A percentile compares a stretch with the other conserved stretches of the same genome.
These are phyloP conservation scores for Sebastes minor DNA, from an alignment of 2,797 vertebrate species.

Conservation along the genomic window DNA sequence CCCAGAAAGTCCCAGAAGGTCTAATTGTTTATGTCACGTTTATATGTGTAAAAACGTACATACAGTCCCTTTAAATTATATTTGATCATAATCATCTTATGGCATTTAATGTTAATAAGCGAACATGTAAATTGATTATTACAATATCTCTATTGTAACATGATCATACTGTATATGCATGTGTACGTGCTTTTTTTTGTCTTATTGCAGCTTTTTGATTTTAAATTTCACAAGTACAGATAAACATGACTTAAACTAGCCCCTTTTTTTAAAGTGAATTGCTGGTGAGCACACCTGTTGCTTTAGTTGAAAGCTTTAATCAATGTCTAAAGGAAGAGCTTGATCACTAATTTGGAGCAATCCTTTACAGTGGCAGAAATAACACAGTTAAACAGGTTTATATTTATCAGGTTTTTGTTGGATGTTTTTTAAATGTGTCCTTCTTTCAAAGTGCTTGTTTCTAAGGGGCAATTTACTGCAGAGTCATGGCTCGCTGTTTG, in stretches of 20 bases:
- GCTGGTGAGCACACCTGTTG: not conserved
- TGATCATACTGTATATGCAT: not conserved
- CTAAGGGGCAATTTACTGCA: not conserved
- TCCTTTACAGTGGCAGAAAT: not conserved
- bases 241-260: not conserved
- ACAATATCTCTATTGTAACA: not conserved
- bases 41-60: too few species aligned
- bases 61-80: not conserved
- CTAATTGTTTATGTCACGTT: too few species aligned
- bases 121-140: not conserved
- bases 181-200: not conserved
- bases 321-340: not conserved
- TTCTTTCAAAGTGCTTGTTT: not conserved
- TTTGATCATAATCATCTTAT: not conserved
- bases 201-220: not conserved
- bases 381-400: not conserved
- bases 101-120: too few species aligned
- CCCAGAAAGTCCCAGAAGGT: too few species aligned
- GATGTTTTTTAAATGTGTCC: not conserved
- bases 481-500: not conserved
- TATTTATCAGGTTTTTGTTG: not conserved
- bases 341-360: not conserved
- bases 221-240: not conserved
- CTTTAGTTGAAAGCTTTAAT: not conserved
- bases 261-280: not conserved